Percentiles rank a stretch among this genome's conserved stretches.
These are phyloP conservation scores for Dendrophyllia cribrosa DNA, from an alignment of 64 coral and sea anemone species.

Conservation along the genomic window DNA sequence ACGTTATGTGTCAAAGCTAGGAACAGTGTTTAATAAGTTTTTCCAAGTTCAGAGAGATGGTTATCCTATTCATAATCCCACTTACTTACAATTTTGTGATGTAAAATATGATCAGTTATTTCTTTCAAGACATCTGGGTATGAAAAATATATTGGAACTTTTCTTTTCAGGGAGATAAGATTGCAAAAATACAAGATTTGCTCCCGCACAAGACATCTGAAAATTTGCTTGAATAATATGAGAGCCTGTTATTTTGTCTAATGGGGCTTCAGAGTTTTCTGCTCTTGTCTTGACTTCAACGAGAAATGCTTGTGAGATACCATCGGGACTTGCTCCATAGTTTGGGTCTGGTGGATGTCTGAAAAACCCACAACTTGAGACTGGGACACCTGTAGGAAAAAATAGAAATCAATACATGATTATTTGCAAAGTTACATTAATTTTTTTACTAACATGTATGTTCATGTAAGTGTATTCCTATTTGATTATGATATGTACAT, in stretches of 20 bases:
- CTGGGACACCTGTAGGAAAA: constrained; percentile 27
- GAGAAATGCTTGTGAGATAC: constrained; percentile 1
- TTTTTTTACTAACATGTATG: no score
- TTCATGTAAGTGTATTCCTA: no score
- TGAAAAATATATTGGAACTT: constrained; percentile 35
- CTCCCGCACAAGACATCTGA: constrained; percentile 25
- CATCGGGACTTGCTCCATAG: constrained; percentile 77
- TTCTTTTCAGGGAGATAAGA: constrained; percentile 70
- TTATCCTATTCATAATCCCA: constrained; percentile 54
- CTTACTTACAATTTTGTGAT: neutral
- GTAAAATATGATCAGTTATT: constrained; percentile 47
- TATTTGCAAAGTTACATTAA: no score
- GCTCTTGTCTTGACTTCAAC: constrained; percentile 67
- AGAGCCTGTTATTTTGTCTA: constrained; percentile 32
- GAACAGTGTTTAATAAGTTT: neutral
- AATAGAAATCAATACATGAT: neutral
- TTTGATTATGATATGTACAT: no score
- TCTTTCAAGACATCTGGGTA: constrained; percentile 48
- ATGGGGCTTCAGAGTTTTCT: constrained; percentile 6
- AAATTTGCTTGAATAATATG: constrained; percentile 69
- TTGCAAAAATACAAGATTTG: constrained; percentile 56
- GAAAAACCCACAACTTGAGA: constrained; percentile 62
- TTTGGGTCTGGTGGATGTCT: constrained; percentile 27
- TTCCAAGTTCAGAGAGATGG: constrained; percentile 18
- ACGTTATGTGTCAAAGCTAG: neutral